Conservation (phyloP, 1,140 invertebrate genomes). For the Brachystomella parvula region DNA sequence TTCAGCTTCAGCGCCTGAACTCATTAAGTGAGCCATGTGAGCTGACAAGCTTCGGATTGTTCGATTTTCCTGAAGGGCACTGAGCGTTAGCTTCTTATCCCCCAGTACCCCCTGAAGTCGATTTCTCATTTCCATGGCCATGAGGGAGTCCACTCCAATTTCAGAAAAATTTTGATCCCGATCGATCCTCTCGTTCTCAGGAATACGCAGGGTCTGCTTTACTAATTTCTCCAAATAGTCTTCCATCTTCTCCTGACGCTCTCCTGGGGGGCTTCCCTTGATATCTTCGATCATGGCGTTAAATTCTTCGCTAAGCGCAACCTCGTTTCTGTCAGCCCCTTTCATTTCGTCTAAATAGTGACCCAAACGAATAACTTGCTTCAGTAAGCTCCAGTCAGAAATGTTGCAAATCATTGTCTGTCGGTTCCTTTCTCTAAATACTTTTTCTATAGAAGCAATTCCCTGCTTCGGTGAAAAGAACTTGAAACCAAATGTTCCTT, state of each 20-base stretch:
- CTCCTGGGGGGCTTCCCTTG: background rate
- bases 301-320: background rate
- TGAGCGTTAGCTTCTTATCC: background rate
- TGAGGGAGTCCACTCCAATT: conserved; percentile 22
- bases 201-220: conserved; percentile 13
- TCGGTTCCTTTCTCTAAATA: background rate
- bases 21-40: background rate
- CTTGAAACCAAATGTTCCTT: background rate
- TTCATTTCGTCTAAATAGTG: conserved; percentile 9
- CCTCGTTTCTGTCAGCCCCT: background rate
- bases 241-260: conserved; percentile 13
- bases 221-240: conserved; percentile 3
- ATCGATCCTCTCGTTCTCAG: conserved; percentile 16
- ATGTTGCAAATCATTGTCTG: background rate
- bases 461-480: background rate
- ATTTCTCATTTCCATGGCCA: conserved; percentile 21
- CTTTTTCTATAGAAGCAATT: background rate
- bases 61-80: background rate
- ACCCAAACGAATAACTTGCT: background rate
- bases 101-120: conserved; percentile 7
- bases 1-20: background rate
- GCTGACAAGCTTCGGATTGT: background rate
- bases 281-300: conserved; percentile 14
- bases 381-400: background rate
- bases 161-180: conserved; percentile 19